Percentiles rank a stretch among this genome's conserved stretches.
These are phyloP conservation scores for Apamea monoglypha DNA, from an alignment of 2,888 invertebrate species.

Conservation along the genomic window DNA sequence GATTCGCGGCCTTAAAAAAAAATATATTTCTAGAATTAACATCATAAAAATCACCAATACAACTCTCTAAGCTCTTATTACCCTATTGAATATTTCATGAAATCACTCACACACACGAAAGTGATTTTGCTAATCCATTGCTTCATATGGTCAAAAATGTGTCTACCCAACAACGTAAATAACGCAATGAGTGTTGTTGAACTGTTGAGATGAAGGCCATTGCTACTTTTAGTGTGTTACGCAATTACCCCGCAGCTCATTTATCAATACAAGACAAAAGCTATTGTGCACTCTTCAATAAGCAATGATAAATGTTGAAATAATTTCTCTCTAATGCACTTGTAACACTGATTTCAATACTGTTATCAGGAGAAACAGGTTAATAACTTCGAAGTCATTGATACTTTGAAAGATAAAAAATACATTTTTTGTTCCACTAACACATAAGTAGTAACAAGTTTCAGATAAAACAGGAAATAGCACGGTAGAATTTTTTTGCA, in stretches of 20 bases:
- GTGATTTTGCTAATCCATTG: neutral
- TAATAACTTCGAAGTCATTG: slow-evolving; percentile 48
- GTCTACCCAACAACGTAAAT: neutral
- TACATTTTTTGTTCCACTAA: slow-evolving; percentile 39
- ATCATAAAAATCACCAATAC: neutral
- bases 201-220: neutral
- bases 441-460: slow-evolving; percentile 31
- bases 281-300: neutral
- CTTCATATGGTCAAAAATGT: neutral
- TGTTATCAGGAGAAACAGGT: slow-evolving; percentile 46
- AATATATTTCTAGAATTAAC: neutral
- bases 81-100: neutral
- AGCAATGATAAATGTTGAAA: slow-evolving; percentile 16
- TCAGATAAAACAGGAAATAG: slow-evolving; percentile 44
- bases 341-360: slow-evolving; percentile 20
- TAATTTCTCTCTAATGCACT: slow-evolving; percentile 8
- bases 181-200: neutral
- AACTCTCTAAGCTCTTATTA: neutral
- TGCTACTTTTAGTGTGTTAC: neutral
- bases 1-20: neutral
- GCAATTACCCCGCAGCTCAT: neutral
- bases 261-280: neutral
- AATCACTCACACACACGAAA: neutral
- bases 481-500: slow-evolving; percentile 12
- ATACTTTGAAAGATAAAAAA: slow-evolving; percentile 45